Evolutionary conservation across 2,797 vertebrate species (phyloP), one percentile per base, ranked within the genome.

Genomic region (Oryzias dopingdopingensis): DNA sequence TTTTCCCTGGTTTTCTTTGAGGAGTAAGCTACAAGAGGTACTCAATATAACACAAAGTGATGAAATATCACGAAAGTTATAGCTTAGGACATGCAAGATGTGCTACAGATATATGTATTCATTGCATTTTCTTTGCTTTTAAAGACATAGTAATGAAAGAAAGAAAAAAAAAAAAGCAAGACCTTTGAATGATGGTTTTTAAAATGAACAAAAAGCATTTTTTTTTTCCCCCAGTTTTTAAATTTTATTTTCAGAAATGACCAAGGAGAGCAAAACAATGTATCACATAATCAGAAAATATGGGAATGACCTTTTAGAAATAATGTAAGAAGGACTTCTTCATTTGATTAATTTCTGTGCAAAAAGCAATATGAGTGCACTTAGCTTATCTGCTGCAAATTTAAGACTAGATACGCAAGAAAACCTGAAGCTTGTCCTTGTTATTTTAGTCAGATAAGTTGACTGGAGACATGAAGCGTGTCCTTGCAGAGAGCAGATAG

Each of bases 371-470:
- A n/a, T 44, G 47, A 44, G 23, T 37, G 18, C 1, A 51, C n/a
- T 22, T 70, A 16, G 73, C 57, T 47, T 24, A 24, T 37, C 45
- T 55, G n/a, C 46, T 65, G 52, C 77, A 69, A 55, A 68, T 73
- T 8, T 68, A 47, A 60, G 58, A 40, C 22, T 42, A 22, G 18
- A 49, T 43, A 64, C 32, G 52, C 4, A 13, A 69, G 62, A 32
- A 52, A 58, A 79, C 70, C 67, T 70, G 49, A 65, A 58, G 45
- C 43, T 54, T 74, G 69, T 74, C 59, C 63, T 52, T 65, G 62
- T 72, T 67, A 59, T 68, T 64, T 79, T 56, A 70, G 54, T 56
- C 52, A 56, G 69, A 76, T 72, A 78, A 80, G 79, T 59, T 60
- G 67, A 67, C 58, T 44, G 26, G 70, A 78, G 55, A 80, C 58